These are phyloP conservation scores for Phaetusa simplex DNA, from an alignment of 2,113 vertebrate genomes.

Conservation along the genomic window DNA sequence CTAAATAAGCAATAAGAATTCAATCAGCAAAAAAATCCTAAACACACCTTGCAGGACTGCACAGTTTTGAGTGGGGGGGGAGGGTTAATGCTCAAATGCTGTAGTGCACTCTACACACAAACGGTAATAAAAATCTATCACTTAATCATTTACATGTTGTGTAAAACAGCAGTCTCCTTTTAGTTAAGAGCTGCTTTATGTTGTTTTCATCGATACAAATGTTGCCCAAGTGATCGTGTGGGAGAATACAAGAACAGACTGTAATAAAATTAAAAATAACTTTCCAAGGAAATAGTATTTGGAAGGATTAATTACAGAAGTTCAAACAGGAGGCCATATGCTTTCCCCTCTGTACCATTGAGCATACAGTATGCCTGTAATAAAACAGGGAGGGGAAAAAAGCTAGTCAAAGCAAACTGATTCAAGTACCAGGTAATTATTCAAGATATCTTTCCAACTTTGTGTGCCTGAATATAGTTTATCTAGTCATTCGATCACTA, in stretches of 20 bases:
- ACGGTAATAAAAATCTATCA: slow-evolving; percentile 70
- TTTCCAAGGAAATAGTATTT: slow-evolving; percentile 77
- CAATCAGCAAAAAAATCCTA: not conserved
- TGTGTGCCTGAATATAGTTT: not conserved
- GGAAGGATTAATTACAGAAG: slow-evolving; percentile 78
- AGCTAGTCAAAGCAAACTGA: slow-evolving; percentile 7
- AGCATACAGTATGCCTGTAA: slow-evolving; percentile 45
- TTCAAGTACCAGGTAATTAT: slow-evolving; percentile 54
- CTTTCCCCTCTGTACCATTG: slow-evolving; percentile 59
- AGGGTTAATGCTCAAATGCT: not conserved
- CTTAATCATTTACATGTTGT: slow-evolving; percentile 39
- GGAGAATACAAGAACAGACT: slow-evolving; percentile 70
- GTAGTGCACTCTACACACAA: slow-evolving; percentile 25
- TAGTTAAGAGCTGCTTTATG: slow-evolving; percentile 63
- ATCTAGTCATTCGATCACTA: not conserved
- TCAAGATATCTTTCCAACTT: slow-evolving; percentile 24
- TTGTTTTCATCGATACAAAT: slow-evolving; percentile 62
- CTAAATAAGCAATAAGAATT: not conserved
- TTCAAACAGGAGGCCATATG: slow-evolving; percentile 76
- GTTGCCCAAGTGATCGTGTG: slow-evolving; percentile 64
- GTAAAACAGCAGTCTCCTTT: slow-evolving; percentile 64
- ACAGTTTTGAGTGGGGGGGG: not conserved
- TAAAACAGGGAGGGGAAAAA: slow-evolving; percentile 43
- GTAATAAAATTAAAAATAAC: slow-evolving; percentile 77
- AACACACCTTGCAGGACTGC: not conserved